Evolutionary conservation across 2,113 vertebrate species (phyloP).

Genomic region (Dendrocopos noguchii): DNA sequence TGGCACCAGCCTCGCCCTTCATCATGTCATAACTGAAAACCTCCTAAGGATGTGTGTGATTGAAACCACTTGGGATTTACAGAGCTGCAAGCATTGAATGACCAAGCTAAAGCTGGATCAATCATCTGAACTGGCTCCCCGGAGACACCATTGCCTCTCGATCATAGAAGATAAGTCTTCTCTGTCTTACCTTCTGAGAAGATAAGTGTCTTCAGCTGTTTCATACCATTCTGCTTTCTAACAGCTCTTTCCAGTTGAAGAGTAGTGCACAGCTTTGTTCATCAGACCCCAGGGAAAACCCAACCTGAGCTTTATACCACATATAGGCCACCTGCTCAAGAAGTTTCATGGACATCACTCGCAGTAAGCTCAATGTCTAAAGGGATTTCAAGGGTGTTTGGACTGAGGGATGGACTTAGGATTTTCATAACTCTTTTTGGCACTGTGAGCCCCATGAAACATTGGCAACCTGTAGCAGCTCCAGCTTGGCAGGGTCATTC

Average conservation of each 20-base stretch:
- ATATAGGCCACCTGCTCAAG: too few relatives aligned
- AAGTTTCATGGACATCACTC: neutral
- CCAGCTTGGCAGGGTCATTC: neutral
- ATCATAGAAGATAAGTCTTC: neutral
- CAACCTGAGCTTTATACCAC: neutral
- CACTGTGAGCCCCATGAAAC: fast-evolving
- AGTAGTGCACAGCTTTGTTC: fast-evolving
- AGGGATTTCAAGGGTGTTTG: neutral
- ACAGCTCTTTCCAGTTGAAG: neutral
- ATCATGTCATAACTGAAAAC: neutral
- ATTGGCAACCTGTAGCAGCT: neutral
- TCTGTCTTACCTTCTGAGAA: too few relatives aligned
- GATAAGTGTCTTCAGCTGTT: neutral
- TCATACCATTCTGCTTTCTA: neutral
- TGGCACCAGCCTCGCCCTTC: neutral
- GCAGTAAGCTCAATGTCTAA: neutral
- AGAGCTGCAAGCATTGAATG: neutral
- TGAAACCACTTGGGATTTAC: neutral
- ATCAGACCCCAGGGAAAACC: neutral
- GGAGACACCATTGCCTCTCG: neutral
- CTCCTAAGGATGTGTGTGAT: neutral
- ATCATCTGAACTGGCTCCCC: neutral
- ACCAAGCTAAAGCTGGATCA: neutral
- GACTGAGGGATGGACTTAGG: neutral
- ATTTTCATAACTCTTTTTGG: neutral